phyloP scores from a whole-genome alignment of 2,797 vertebrate species.

The Margarornis squamiger region DNA sequence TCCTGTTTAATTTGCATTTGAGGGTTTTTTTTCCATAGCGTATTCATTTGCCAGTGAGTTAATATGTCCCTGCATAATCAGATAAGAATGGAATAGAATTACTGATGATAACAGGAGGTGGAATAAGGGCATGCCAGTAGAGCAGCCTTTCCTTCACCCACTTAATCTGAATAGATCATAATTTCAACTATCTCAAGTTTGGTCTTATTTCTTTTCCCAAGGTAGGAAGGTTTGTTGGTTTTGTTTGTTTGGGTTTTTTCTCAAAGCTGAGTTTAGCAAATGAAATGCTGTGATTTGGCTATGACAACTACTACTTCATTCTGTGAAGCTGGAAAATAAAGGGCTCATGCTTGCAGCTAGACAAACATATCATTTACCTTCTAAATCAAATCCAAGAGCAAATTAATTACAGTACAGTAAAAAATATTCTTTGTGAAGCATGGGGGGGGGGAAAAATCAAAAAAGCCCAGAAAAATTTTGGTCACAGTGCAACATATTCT shows the following conservation, averaged over 20 bases:
- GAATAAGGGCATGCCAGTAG: slow-evolving; percentile 9
- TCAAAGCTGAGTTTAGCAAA: neutral
- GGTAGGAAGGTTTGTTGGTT: neutral
- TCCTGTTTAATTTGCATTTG: slow-evolving; percentile 51
- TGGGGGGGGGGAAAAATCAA: fast-evolving
- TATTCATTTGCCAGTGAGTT: slow-evolving; percentile 58
- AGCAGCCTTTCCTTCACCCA: neutral
- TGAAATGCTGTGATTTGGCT: neutral
- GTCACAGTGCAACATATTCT: neutral
- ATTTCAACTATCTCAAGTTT: neutral
- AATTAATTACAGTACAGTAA: neutral
- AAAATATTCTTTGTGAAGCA: neutral
- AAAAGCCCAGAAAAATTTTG: neutral
- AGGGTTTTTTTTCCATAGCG: neutral
- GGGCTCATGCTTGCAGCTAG: neutral
- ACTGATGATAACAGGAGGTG: slow-evolving; percentile 44
- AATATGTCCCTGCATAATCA: slow-evolving; percentile 63
- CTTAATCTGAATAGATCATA: neutral
- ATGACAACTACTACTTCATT: neutral
- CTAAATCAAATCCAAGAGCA: neutral
- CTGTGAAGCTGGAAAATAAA: neutral
- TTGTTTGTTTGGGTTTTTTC: neutral
- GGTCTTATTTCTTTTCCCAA: neutral
- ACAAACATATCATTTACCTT: neutral
- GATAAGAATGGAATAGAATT: slow-evolving; percentile 64